Evolutionary conservation across 2,797 vertebrate genomes (phyloP).

Genomic region (Helarctos malayanus): DNA sequence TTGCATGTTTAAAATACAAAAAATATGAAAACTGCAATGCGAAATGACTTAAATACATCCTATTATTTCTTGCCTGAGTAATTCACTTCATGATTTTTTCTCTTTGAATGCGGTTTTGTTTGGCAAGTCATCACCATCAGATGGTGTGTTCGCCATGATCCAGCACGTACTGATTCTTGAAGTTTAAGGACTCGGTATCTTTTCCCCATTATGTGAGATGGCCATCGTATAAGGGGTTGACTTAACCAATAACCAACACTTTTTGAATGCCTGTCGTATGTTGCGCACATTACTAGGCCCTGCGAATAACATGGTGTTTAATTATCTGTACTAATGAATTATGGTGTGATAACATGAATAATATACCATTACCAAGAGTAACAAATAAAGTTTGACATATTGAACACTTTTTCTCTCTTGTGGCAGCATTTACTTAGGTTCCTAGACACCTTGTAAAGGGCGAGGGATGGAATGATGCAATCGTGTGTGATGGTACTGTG

Average conservation of each 20-base stretch:
- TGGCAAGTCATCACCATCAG: background rate
- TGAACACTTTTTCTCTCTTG: background rate
- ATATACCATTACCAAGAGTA: background rate
- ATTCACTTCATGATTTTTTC: background rate
- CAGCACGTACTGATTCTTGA: background rate
- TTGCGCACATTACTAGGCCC: background rate
- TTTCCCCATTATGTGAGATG: background rate
- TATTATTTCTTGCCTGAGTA: conserved; percentile 7
- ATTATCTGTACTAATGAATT: background rate
- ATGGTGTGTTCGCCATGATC: background rate
- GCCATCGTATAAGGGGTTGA: background rate
- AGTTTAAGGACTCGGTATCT: background rate
- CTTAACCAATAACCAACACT: background rate
- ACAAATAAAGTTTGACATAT: background rate
- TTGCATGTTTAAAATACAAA: background rate
- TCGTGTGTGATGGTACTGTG: background rate
- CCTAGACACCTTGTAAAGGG: background rate
- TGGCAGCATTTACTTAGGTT: background rate
- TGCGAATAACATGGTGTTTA: background rate
- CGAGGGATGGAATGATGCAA: background rate
- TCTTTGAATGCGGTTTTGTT: background rate
- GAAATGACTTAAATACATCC: background rate
- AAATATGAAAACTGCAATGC: background rate
- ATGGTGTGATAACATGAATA: conserved; percentile 25
- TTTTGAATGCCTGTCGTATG: background rate